These are phyloP conservation scores for Alligator mississippiensis DNA, from an alignment of 2,113 vertebrate genomes.

Conservation along the genomic window DNA sequence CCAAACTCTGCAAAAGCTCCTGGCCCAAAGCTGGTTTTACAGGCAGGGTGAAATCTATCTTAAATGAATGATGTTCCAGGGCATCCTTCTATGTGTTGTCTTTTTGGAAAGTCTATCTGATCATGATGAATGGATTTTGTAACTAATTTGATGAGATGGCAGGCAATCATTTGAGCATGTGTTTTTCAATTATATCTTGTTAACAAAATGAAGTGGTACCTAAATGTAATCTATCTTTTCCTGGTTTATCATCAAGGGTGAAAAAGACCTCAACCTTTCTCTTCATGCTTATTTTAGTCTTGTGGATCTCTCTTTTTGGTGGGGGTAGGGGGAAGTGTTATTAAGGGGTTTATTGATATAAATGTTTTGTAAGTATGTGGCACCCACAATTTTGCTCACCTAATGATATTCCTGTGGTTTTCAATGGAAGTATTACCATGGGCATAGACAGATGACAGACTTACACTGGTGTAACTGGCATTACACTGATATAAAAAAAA, in stretches of 20 bases:
- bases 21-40: neutral
- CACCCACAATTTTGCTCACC: neutral
- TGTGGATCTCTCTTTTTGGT: neutral
- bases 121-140: neutral
- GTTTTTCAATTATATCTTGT: slow-evolving; percentile 40
- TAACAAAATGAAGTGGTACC: slow-evolving; percentile 53
- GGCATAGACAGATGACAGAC: neutral
- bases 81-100: neutral
- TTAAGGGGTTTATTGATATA: neutral
- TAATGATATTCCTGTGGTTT: neutral
- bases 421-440: neutral
- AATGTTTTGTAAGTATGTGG: neutral
- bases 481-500: too few relatives aligned
- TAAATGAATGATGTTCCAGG: neutral
- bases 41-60: neutral
- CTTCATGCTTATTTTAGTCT: neutral
- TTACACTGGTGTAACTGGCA: too few relatives aligned
- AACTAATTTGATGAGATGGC: slow-evolving; percentile 36
- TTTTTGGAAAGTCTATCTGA: slow-evolving; percentile 18
- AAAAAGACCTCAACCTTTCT: neutral
- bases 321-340: too few relatives aligned
- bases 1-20: neutral
- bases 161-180: slow-evolving; percentile 31
- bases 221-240: slow-evolving; percentile 30
- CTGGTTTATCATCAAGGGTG: slow-evolving; percentile 5